Evolutionary conservation across 2,888 invertebrate species (phyloP), one percentile per base, ranked within the genome.

Genomic region (Masnerella sp.): DNA sequence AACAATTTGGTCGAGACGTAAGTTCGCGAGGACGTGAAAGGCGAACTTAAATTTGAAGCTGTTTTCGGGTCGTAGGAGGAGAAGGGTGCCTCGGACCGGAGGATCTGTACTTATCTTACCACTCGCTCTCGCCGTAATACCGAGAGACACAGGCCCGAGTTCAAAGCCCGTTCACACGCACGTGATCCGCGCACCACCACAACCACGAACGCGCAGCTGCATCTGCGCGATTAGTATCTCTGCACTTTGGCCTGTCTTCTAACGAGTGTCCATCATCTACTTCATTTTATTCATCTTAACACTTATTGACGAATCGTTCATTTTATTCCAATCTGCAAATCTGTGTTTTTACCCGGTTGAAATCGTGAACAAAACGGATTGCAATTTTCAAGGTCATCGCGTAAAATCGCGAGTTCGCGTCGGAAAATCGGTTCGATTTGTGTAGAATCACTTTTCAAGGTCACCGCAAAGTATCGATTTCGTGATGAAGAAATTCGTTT

Each of bases 161-260:
- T 83, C 83, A 83, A 83, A 83, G 83, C 82, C 83, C 83, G 83
- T 82, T 81, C 83, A 83, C 81, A 81, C 79, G 77, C 81, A 78
- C 15, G 42, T 18, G 45, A 42, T 54, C 45, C 43, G 49, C 34
- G 36, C 14, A 62, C 45, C 20, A 67, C 54, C 34, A n/a, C 22
- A 7, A 45, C 47, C 47, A 56, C 32, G 38, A 43, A 14, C 45
- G 64, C 45, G 62, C 70, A 62, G 70, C 70, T 71, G 70, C 70
- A 64, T 56, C 70, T 56, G 64, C 52, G 32, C 70, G 70, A 64
- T 71, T 49, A 64, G 49, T 77, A 79, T 67, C 78, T 74, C 59
- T 74, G 77, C 70, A 64, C 69, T 79, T 77, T 77, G 70, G 56
- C 56, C 56, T 65, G 56, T 65, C 65, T 65, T 65, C 54, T 45